Evolutionary conservation across 2,888 invertebrate species (phyloP), one percentile per base, ranked within the genome.

Genomic region (Drosophila tripunctata): DNA sequence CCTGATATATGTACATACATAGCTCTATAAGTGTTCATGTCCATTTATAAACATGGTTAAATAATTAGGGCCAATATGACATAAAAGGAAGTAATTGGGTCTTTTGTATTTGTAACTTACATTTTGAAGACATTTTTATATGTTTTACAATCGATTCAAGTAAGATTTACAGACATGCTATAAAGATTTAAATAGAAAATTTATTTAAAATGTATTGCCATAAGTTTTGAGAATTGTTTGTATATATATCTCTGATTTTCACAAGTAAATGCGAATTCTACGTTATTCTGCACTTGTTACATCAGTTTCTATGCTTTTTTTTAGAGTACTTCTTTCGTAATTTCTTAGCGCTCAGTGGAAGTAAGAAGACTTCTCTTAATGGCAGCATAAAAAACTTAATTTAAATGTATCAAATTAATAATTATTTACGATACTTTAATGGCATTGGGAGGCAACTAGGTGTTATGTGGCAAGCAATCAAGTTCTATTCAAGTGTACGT

Each of bases 31-130:
- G 31, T 41, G 27, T 35, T 24, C 14, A 48, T 12, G 35, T 22
- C 35, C 48, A 24, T 48, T 24, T 38, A 51, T 38, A 38, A 51
- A 51, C 38, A 38, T 6, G 22, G 27, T 19, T 17, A 41, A 52
- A 27, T 31, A 41, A 30, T 41, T 52, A 45, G 30, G 45, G 45
- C 45, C 30, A 52, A 52, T 52, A 40, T 10, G 41, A 52, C 40
- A 40, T 30, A 17, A 51, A 51, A 17, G 24, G 24, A 38, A 38
- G 36, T 51, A 38, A 38, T 51, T 50, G 38, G 38, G 3, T 24
- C 5, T 12, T 36, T 38, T 38, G 12, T 19, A 8, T 27, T 8
- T 3, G 14, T 24, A 14, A 14, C 35, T 41, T 21, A 30, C 21
- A 19, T 7, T 21, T 3, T n/a, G 7, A 3, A n/a, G 40, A 6